Evolutionary conservation across 2,113 vertebrate genomes (phyloP).

Genomic region (Actinemys pallida): DNA sequence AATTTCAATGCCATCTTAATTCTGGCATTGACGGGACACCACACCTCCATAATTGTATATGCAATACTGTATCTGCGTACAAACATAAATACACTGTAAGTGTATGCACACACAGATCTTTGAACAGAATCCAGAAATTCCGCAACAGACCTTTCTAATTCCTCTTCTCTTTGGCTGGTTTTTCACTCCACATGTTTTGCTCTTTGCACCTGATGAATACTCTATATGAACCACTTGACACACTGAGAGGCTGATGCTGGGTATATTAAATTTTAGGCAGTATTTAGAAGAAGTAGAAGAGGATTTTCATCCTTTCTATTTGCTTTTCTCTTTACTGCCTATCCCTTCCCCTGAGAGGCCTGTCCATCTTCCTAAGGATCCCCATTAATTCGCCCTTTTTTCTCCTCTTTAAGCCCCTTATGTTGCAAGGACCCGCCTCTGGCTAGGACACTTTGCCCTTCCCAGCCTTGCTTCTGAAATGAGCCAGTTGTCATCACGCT

Average conservation of each 20-base stretch:
- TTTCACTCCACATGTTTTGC: conserved; percentile 21
- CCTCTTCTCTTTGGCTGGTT: conserved; percentile 32
- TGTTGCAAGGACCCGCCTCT: background rate
- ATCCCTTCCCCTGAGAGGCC: background rate
- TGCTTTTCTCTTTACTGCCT: background rate
- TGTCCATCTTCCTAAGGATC: background rate
- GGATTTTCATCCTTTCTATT: background rate
- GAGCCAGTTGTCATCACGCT: background rate
- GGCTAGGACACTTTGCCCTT: background rate
- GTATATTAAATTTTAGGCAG: background rate
- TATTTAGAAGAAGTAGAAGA: background rate
- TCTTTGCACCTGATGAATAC: background rate
- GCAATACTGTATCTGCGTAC: rapidly evolving
- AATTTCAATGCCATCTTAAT: background rate
- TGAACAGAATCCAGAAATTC: conserved; percentile 42
- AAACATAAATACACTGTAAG: background rate
- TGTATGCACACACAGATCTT: conserved; percentile 16
- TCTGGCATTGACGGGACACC: background rate
- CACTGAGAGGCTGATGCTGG: background rate
- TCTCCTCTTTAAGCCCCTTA: background rate
- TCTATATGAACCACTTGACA: conserved; percentile 23
- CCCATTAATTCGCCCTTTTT: background rate
- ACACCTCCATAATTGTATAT: background rate
- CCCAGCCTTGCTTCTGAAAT: background rate
- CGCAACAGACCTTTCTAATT: conserved; percentile 34